phyloP scores from a whole-genome alignment of 2,797 vertebrate genomes.

The Sebastes wilsoni region DNA sequence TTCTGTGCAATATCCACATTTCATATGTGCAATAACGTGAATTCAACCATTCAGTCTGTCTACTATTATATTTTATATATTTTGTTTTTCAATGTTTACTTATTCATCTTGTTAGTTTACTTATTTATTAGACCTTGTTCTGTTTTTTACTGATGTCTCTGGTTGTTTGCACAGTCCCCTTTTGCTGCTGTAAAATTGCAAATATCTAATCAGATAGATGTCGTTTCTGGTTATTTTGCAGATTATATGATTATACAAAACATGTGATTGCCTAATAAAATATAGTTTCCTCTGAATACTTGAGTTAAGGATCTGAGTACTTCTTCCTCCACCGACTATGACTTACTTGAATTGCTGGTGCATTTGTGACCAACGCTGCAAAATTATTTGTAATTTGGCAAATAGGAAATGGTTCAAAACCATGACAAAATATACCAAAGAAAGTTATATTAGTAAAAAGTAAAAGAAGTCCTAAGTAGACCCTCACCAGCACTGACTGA shows the following conservation, averaged over 20 bases:
- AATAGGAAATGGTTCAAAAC: not conserved
- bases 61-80: accelerated
- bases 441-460: not conserved
- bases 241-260: not conserved
- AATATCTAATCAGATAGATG: not conserved
- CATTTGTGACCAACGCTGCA: not conserved
- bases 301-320: not conserved
- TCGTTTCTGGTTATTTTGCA: not conserved
- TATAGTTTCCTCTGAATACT: not conserved
- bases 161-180: not conserved
- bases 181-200: not conserved
- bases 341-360: not conserved
- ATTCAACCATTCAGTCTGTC: no score
- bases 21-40: no score
- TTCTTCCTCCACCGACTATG: not conserved
- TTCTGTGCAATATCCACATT: no score
- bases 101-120: no score
- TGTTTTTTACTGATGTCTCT: no score
- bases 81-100: accelerated
- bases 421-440: not conserved
- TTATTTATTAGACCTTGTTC: no score
- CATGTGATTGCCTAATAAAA: not conserved
- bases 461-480: not conserved
- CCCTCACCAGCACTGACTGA: not conserved
- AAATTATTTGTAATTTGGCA: not conserved